Evolutionary conservation across 2,113 vertebrate species (phyloP), one percentile per base, ranked within the genome.

Genomic region (Litocranius walleri): DNA sequence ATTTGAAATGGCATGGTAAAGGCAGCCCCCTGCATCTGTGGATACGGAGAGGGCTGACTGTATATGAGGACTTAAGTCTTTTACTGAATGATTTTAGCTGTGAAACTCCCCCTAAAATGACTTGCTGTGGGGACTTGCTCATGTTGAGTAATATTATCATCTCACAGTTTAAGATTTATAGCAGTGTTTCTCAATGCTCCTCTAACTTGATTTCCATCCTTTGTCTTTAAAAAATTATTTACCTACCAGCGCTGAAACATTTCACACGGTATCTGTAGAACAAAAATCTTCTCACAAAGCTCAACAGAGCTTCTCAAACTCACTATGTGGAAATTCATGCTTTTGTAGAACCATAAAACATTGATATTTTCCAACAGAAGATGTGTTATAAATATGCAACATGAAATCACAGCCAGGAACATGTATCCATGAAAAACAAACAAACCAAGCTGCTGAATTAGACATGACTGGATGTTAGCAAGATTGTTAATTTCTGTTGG

Each of bases 311-410:
- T 88, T 96, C 81, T 94, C 74, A 82, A 84, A 96, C 29, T 59
- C 30, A 43, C n/a, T 48, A 36, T 67, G 36, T 88, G 43, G 64
- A 95, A 95, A 98, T 81, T 43, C 45, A 74, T 81, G 62, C 67
- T 97, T 91, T 84, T 90, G 43, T 19, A 94, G n/a, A 91, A 93
- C 1, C 67, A 93, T 21, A 19, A 54, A 96, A 90, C 50, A 94
- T 9, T 30, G 81, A 82, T 64, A 50, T 80, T 84, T 81, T 94
- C 52, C 74, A 85, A 96, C 71, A 90, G 91, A 90, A 98, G 94
- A 91, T 61, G 43, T 15, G 64, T 77, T 90, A 95, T 78, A 97
- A 94, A 97, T 85, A 96, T 90, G 90, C 90, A 95, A 96, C 95
- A 62, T 54, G 33, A 92, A 94, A 92, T 83, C 45, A 92, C 74